Evolutionary conservation across 1,140 invertebrate species (phyloP).

Genomic region (Trissolcus basalis): DNA sequence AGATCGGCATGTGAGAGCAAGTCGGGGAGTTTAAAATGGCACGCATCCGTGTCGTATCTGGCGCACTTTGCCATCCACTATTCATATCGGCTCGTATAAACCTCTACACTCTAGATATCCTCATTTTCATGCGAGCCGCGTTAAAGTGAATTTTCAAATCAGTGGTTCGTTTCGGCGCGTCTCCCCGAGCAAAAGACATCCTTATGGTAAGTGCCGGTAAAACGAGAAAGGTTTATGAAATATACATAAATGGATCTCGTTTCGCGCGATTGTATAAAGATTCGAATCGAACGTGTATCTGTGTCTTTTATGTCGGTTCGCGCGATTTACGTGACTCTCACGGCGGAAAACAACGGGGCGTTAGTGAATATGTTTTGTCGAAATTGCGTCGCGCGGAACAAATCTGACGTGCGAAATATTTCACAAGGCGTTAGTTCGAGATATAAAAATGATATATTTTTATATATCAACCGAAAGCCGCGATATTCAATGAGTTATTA

Average conservation of each 20-base stretch:
- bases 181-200: slow-evolving; percentile 42
- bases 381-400: slow-evolving; percentile 22
- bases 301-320: slow-evolving; percentile 35
- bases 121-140: slow-evolving; percentile 51
- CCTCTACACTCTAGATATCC: slow-evolving; percentile 18
- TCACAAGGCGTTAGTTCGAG: slow-evolving; percentile 15
- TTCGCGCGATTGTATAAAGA: slow-evolving; percentile 49
- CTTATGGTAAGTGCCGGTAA: slow-evolving; percentile 52
- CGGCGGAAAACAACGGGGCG: slow-evolving; percentile 32
- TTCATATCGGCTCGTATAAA: slow-evolving; percentile 43
- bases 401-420: slow-evolving; percentile 36
- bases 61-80: slow-evolving; percentile 45
- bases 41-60: slow-evolving; percentile 51
- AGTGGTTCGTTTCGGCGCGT: slow-evolving; percentile 43
- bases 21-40: slow-evolving; percentile 30
- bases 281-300: slow-evolving; percentile 42
- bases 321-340: slow-evolving; percentile 40
- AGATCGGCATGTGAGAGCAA: slow-evolving; percentile 44
- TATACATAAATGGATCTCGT: slow-evolving; percentile 57
- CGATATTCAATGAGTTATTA: slow-evolving; percentile 8
- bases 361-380: slow-evolving; percentile 41
- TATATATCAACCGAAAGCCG: not conserved
- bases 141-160: slow-evolving; percentile 56
- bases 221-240: slow-evolving; percentile 54
- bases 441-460: slow-evolving; percentile 26